phyloP scores from a whole-genome alignment of 1,140 invertebrate species.

The Popillia japonica region DNA sequence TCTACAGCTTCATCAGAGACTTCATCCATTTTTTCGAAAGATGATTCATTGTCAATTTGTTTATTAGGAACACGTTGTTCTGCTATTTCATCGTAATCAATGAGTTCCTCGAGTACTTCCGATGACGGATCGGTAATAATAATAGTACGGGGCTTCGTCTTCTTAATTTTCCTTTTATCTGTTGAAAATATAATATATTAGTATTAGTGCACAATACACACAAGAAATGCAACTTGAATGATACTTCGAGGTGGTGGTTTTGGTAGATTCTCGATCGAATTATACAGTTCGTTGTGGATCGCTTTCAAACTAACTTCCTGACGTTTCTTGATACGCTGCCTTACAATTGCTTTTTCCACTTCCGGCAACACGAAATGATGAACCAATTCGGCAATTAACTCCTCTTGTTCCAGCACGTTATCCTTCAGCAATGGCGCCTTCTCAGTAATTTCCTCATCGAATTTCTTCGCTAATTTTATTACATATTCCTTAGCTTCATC shows the following conservation, averaged over 20 bases:
- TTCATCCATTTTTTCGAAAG: too few relatives aligned
- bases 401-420: slow-evolving; percentile 62
- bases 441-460: slow-evolving; percentile 64
- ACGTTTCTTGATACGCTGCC: slow-evolving; percentile 55
- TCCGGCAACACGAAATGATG: slow-evolving; percentile 71
- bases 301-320: slow-evolving; percentile 52
- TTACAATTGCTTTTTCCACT: slow-evolving; percentile 60
- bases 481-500: slow-evolving; percentile 60
- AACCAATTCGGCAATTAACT: slow-evolving; percentile 69
- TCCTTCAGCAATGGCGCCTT: slow-evolving; percentile 48
- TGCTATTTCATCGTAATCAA: neutral
- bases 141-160: too few relatives aligned
- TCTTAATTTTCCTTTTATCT: neutral
- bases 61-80: too few relatives aligned
- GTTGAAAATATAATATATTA: neutral
- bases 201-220: neutral
- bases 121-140: neutral
- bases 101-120: neutral
- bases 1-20: too few relatives aligned
- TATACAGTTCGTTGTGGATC: slow-evolving; percentile 54
- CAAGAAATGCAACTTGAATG: too few relatives aligned
- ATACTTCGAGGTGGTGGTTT: slow-evolving; percentile 33
- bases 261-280: slow-evolving; percentile 50
- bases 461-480: slow-evolving; percentile 62
- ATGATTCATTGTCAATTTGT: too few relatives aligned